These are phyloP conservation scores for Cataglyphis livida DNA, from an alignment of 2,888 invertebrate genomes.

Conservation along the genomic window DNA sequence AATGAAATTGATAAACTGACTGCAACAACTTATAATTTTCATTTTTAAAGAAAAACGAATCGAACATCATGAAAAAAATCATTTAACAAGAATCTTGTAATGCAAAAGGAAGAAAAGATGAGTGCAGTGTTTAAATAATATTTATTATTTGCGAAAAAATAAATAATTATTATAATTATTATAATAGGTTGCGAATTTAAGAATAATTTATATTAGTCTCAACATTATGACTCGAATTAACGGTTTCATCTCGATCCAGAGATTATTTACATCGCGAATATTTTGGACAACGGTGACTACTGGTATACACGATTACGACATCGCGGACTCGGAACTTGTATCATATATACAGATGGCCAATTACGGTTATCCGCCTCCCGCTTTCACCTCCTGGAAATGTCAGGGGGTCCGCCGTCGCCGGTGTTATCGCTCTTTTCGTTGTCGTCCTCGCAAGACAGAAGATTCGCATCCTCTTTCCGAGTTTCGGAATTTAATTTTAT, in stretches of 20 bases:
- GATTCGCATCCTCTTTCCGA: conserved; percentile 18
- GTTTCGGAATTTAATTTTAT: conserved; percentile 3
- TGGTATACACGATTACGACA: conserved; percentile 65
- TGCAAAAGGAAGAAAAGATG: neutral
- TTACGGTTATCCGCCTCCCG: conserved; percentile 81
- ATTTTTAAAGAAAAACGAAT: neutral
- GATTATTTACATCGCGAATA: conserved; percentile 22
- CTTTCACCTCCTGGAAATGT: conserved; percentile 84
- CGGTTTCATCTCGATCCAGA: neutral
- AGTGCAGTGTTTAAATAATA: neutral
- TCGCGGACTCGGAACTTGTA: conserved; percentile 56
- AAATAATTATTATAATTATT: neutral
- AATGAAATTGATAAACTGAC: neutral
- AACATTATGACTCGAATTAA: neutral
- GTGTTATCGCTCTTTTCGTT: conserved; percentile 47
- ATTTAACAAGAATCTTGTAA: neutral
- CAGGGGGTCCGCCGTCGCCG: conserved; percentile 78
- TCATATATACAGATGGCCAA: conserved; percentile 75
- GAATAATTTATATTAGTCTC: neutral
- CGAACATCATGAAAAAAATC: neutral
- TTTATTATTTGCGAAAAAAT: neutral
- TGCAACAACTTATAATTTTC: neutral
- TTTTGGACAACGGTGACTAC: conserved; percentile 32
- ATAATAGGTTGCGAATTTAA: neutral
- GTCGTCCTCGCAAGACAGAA: neutral